Evolutionary conservation across 2,797 vertebrate species (phyloP).

Genomic region (Bucorvus abyssinicus): DNA sequence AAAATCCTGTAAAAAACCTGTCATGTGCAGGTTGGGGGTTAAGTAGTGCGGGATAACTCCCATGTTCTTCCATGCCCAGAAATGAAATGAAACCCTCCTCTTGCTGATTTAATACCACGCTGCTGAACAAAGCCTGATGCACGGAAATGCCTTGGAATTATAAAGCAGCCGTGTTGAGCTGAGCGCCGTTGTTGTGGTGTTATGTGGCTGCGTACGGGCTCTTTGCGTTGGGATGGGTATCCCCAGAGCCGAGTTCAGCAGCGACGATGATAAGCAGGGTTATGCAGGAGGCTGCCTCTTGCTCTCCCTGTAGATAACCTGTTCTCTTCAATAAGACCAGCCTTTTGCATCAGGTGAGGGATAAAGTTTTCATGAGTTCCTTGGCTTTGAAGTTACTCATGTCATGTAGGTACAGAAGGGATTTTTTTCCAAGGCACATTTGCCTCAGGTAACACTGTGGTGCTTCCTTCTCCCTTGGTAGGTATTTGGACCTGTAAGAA

Average conservation of each 20-base stretch:
- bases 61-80: background rate
- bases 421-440: background rate
- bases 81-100: background rate
- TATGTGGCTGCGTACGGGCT: background rate
- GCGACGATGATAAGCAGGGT: background rate
- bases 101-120: background rate
- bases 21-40: background rate
- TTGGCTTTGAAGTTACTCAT: background rate
- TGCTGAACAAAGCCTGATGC: background rate
- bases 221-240: background rate
- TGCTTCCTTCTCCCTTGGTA: background rate
- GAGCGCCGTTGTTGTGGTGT: accelerated
- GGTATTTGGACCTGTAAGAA: background rate
- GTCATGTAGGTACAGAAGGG: background rate
- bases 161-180: background rate
- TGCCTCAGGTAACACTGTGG: background rate
- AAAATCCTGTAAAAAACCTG: background rate
- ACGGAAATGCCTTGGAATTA: background rate
- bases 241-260: too few species aligned
- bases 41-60: background rate
- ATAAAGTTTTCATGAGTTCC: background rate
- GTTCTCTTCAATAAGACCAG: background rate
- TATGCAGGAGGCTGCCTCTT: background rate
- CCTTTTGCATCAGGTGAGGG: background rate
- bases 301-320: background rate